Evolutionary conservation across 2,888 invertebrate species (phyloP).

Genomic region (Spodoptera exigua): DNA sequence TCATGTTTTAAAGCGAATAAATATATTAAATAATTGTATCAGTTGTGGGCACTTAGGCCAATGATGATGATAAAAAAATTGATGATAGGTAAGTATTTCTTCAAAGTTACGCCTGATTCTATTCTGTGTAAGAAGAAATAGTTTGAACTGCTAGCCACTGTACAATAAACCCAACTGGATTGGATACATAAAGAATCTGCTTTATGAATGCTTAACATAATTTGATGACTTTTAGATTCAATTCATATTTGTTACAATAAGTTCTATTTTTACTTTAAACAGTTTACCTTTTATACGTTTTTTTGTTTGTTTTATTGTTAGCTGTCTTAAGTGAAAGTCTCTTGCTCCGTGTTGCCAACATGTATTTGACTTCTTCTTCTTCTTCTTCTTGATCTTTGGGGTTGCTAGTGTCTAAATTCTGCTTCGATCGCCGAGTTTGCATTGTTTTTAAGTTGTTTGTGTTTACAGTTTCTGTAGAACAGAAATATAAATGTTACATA

Average conservation of each 20-base stretch:
- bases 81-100: too few relatives aligned
- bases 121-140: too few relatives aligned
- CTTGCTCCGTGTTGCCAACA: constrained; percentile 57
- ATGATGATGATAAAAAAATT: too few relatives aligned
- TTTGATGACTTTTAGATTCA: too few relatives aligned
- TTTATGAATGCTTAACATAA: too few relatives aligned
- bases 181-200: constrained; percentile 9
- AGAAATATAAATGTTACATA: neutral
- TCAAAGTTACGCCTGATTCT: too few relatives aligned
- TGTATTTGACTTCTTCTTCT: constrained; percentile 55
- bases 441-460: constrained; percentile 24
- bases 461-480: constrained; percentile 37
- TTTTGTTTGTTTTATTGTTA: constrained; percentile 36
- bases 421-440: constrained; percentile 42
- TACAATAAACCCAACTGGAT: too few relatives aligned
- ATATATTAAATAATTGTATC: too few relatives aligned
- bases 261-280: constrained; percentile 26
- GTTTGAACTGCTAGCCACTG: too few relatives aligned
- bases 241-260: too few relatives aligned
- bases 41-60: too few relatives aligned
- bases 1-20: too few relatives aligned
- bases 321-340: constrained; percentile 19
- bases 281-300: constrained; percentile 53
- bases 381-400: constrained; percentile 42
- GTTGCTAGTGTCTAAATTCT: constrained; percentile 27